Percentiles rank a stretch among this genome's conserved stretches.
Evolutionary conservation across 2,888 invertebrate genomes (phyloP).

Genomic region (Zeuzera pyrina): DNA sequence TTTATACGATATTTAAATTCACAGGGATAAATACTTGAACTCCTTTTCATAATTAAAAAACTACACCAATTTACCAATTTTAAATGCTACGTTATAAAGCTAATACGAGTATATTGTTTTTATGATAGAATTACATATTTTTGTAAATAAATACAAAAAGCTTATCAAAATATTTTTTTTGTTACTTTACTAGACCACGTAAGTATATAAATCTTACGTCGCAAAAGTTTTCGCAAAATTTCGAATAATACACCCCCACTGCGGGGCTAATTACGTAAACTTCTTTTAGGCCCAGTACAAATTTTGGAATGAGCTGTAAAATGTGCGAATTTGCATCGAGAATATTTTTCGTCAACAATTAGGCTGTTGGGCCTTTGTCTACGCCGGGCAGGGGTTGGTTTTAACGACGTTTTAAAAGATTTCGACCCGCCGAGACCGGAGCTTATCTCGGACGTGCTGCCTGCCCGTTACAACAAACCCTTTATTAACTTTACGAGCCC

Average conservation of each 20-base stretch:
- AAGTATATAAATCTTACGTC: too few relatives aligned
- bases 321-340: conserved; percentile 68
- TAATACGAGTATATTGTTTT: too few relatives aligned
- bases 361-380: conserved; percentile 63
- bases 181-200: too few relatives aligned
- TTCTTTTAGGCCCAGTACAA: conserved; percentile 60
- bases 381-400: conserved; percentile 53
- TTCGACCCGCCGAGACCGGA: conserved; percentile 47
- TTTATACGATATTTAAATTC: too few relatives aligned
- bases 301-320: conserved; percentile 68
- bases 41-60: too few relatives aligned
- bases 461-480: conserved; percentile 62
- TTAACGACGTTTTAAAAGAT: conserved; percentile 73
- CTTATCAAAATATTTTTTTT: too few relatives aligned
- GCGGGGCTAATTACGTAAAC: conserved; percentile 58
- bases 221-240: conserved; percentile 29
- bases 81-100: too few relatives aligned
- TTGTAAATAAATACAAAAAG: too few relatives aligned
- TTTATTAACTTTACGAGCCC: conserved; percentile 69
- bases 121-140: too few relatives aligned
- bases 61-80: too few relatives aligned
- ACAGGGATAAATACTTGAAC: too few relatives aligned
- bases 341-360: conserved; percentile 71
- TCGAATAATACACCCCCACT: conserved; percentile 26
- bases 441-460: conserved; percentile 62